Evolutionary conservation across 2,888 invertebrate genomes (phyloP).

Genomic region (Drosophila seclusa): DNA sequence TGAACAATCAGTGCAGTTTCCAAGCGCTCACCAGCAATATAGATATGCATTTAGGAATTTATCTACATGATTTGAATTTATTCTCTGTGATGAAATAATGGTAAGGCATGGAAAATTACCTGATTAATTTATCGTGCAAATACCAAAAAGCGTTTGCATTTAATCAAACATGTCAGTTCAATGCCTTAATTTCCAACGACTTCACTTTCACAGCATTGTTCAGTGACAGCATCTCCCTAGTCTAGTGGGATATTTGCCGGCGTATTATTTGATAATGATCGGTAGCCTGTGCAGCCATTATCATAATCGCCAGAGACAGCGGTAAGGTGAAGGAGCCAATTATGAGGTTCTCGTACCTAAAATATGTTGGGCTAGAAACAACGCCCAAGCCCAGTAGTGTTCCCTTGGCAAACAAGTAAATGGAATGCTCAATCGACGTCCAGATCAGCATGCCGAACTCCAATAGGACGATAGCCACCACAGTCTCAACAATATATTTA

Average conservation of each 20-base stretch:
- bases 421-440: conserved; percentile 40
- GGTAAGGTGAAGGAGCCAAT: conserved; percentile 57
- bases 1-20: accelerated
- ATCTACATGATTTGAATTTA: background rate
- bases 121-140: background rate
- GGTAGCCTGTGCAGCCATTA: conserved; percentile 27
- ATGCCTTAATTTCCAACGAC: background rate
- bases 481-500: conserved; percentile 33
- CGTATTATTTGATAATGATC: conserved; percentile 28
- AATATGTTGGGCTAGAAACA: conserved; percentile 11
- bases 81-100: background rate
- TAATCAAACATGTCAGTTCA: background rate
- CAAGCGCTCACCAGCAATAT: background rate
- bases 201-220: no score
- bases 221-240: no score
- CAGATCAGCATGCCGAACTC: conserved; percentile 47
- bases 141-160: background rate
- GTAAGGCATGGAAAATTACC: background rate
- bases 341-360: conserved; percentile 21
- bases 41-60: background rate
- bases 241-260: background rate
- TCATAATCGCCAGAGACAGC: conserved; percentile 47
- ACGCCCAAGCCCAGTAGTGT: conserved; percentile 26
- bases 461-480: conserved; percentile 31
- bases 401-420: conserved; percentile 16